phyloP scores from a whole-genome alignment of 2,888 invertebrate species.

The Drosophila diplacantha region DNA sequence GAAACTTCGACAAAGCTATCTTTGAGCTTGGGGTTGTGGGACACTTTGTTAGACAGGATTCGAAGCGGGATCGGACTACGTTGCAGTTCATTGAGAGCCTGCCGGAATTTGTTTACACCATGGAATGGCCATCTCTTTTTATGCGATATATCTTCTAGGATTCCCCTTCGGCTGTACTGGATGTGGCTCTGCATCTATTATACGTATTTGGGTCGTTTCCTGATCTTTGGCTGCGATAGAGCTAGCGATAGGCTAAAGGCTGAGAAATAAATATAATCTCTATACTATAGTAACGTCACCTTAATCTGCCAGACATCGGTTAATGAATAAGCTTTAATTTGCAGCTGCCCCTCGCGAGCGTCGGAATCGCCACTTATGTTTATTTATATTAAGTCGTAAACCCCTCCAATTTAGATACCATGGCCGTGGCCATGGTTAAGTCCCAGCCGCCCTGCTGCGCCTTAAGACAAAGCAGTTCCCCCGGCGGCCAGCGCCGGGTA shows the following conservation, averaged over 20 bases:
- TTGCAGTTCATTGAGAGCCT: constrained; percentile 78
- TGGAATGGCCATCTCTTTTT: constrained; percentile 79
- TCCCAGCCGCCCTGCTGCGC: constrained; percentile 28
- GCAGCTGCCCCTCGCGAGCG: constrained; percentile 28
- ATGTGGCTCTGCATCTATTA: constrained; percentile 23
- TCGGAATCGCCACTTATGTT: constrained; percentile 32
- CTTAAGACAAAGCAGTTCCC: constrained; percentile 31
- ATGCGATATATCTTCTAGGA: constrained; percentile 72
- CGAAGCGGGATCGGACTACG: constrained; percentile 77
- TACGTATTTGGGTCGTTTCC: constrained; percentile 10
- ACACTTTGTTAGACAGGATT: constrained; percentile 78
- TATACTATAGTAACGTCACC: constrained; percentile 23
- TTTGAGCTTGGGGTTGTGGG: constrained; percentile 78
- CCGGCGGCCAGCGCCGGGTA: constrained; percentile 10
- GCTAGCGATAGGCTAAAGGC: constrained; percentile 14
- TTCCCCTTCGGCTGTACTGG: neutral
- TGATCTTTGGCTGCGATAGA: constrained; percentile 7
- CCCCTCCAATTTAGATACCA: constrained; percentile 28
- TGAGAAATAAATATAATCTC: constrained; percentile 27
- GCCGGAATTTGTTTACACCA: constrained; percentile 79
- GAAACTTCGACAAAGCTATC: constrained; percentile 51
- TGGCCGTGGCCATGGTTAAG: constrained; percentile 21
- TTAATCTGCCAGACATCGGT: constrained; percentile 33
- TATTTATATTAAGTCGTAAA: constrained; percentile 33
- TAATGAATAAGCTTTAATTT: constrained; percentile 35